A percentile compares a stretch with the other conserved stretches of the same genome.
Evolutionary conservation across 2,113 vertebrate species (phyloP).

Genomic region (Rhinolophus ferrumequinum): DNA sequence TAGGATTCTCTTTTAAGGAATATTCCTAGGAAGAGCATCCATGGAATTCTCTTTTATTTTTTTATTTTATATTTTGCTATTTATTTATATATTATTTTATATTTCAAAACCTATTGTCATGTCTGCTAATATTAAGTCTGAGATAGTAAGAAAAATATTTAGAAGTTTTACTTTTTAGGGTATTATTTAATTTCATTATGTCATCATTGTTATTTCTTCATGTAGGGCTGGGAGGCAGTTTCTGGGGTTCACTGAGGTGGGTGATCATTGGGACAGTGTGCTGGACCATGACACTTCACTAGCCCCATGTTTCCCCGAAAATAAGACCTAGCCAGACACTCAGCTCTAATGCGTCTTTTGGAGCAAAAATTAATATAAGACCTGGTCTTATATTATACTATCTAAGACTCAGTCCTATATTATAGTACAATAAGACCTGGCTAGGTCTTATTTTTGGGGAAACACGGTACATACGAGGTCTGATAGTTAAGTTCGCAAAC

Average conservation of each 20-base stretch:
- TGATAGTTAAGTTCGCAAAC: too few species aligned
- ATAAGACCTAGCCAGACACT: too few species aligned
- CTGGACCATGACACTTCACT: neutral
- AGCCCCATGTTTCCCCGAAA: too few species aligned
- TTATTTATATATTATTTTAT: neutral
- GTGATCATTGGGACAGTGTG: neutral
- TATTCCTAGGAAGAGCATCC: neutral
- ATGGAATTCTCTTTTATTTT: neutral
- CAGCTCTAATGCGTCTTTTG: too few species aligned
- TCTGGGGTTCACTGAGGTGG: neutral
- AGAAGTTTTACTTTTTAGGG: neutral
- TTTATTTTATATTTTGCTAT: too few species aligned
- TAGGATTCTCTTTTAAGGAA: neutral
- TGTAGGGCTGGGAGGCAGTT: neutral
- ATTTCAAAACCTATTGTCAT: neutral
- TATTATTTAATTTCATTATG: neutral
- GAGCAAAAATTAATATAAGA: too few species aligned
- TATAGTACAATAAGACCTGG: too few species aligned
- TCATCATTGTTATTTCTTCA: neutral
- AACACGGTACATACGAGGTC: too few species aligned
- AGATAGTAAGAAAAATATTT: neutral
- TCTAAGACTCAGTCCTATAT: too few species aligned
- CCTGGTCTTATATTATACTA: too few species aligned
- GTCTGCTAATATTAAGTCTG: neutral
- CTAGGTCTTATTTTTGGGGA: too few species aligned